Evolutionary conservation across 2,113 vertebrate genomes (phyloP).

Genomic region (Smithornis capensis): DNA sequence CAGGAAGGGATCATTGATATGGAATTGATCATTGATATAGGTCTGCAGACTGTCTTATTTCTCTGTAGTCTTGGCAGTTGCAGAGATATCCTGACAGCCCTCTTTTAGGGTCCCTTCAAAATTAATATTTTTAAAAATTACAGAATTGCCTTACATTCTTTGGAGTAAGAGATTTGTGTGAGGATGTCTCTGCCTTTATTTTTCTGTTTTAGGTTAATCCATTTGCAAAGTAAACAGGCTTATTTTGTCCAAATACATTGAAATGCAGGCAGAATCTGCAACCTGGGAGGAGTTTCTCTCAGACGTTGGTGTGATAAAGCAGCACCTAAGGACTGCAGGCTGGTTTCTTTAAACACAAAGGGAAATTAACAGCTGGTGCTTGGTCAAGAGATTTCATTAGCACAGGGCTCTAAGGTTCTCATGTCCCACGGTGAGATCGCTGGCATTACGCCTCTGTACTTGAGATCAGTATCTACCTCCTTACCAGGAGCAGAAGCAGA

Average conservation of each 20-base stretch:
- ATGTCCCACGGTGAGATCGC: background rate
- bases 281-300: background rate
- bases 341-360: background rate
- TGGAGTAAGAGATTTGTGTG: background rate
- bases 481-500: background rate
- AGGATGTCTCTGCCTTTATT: background rate
- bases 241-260: background rate
- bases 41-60: background rate
- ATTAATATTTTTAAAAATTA: background rate
- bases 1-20: background rate
- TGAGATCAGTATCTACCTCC: constrained; percentile 6
- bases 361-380: background rate
- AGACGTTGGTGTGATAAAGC: background rate
- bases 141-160: background rate
- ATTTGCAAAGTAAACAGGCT: background rate
- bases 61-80: background rate
- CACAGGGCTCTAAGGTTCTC: background rate
- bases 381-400: background rate
- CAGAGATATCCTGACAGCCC: background rate
- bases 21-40: background rate
- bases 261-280: background rate
- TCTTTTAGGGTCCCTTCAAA: background rate
- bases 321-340: background rate
- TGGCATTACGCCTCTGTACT: background rate
- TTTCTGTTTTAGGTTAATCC: background rate